phyloP scores from a whole-genome alignment of 1,140 invertebrate species.

The Proales similis region DNA sequence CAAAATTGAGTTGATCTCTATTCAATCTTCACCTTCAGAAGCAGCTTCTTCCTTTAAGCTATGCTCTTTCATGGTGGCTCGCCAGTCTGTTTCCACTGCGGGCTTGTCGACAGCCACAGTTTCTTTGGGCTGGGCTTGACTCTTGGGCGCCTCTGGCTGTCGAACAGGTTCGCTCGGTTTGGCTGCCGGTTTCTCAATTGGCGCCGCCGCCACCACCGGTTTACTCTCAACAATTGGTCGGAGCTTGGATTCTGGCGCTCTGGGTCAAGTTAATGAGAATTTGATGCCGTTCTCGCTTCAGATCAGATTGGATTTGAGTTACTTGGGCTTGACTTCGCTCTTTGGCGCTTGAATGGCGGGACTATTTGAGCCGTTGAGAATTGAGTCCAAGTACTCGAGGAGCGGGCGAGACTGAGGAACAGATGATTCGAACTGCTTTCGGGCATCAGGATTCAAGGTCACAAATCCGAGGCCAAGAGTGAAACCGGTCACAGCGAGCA shows the following conservation, averaged over 20 bases:
- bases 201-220: neutral
- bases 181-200: neutral
- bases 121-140: neutral
- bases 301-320: too few relatives aligned
- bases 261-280: too few relatives aligned
- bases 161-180: neutral
- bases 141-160: neutral
- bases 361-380: too few relatives aligned
- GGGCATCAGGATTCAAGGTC: slow-evolving; percentile 16
- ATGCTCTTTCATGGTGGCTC: neutral
- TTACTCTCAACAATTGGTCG: slow-evolving; percentile 1
- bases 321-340: too few relatives aligned
- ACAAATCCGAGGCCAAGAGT: slow-evolving; percentile 32
- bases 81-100: neutral
- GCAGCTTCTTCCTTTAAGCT: slow-evolving; percentile 20
- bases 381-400: slow-evolving; percentile 7
- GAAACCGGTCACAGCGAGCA: slow-evolving; percentile 24
- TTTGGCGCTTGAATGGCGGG: too few relatives aligned
- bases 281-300: too few relatives aligned
- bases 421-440: slow-evolving; percentile 24
- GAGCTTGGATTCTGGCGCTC: too few relatives aligned
- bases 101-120: too few relatives aligned
- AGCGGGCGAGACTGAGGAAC: slow-evolving; percentile 10
- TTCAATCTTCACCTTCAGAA: too few relatives aligned
- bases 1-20: too few relatives aligned